phyloP scores from a whole-genome alignment of 2,888 invertebrate genomes.

The Lycophotia porphyrea region DNA sequence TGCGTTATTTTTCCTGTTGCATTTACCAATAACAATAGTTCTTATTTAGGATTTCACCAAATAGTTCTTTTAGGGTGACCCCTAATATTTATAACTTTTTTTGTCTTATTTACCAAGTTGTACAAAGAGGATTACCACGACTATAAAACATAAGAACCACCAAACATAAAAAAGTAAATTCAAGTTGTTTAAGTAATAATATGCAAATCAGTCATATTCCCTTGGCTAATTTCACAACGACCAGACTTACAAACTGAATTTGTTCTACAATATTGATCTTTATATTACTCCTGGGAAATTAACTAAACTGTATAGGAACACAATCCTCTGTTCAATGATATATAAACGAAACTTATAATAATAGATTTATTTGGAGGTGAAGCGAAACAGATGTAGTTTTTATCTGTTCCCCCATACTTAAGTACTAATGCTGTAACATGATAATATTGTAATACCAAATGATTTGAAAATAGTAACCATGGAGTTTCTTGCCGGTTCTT shows the following conservation, averaged over 20 bases:
- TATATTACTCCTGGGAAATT: constrained; percentile 4
- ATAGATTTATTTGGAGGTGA: not conserved
- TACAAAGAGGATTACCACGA: not conserved
- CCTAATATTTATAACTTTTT: not conserved
- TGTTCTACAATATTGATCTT: not conserved
- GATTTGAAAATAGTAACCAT: too few species aligned
- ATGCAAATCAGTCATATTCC: not conserved
- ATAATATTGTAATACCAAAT: too few species aligned
- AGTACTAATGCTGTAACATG: too few species aligned
- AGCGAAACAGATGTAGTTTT: not conserved
- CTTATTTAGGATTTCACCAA: not conserved
- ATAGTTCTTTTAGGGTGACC: not conserved
- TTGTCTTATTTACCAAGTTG: not conserved
- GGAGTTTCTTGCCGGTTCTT: too few species aligned
- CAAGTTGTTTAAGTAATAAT: not conserved
- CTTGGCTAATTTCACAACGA: not conserved
- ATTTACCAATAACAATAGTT: not conserved
- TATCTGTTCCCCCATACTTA: too few species aligned
- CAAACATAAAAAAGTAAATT: not conserved
- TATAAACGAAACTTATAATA: not conserved
- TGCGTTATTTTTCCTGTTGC: not conserved
- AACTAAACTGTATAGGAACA: not conserved
- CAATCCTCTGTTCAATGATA: not conserved
- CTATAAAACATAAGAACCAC: not conserved
- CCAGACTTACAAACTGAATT: not conserved